phyloP scores from a whole-genome alignment of 2,797 vertebrate genomes.

The Petrocephalus sullivani region DNA sequence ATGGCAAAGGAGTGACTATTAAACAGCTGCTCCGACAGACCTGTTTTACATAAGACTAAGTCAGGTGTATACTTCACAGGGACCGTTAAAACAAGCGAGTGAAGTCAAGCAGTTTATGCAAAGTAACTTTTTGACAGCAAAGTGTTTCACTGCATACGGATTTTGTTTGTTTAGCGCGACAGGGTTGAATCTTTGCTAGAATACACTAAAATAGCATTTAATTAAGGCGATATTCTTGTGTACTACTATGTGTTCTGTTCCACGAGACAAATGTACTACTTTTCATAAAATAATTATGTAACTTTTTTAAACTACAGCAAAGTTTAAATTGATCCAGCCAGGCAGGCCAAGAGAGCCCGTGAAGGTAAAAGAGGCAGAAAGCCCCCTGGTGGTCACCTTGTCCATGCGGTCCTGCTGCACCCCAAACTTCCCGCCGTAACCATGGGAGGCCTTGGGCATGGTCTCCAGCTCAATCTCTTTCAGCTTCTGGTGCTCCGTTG shows the following conservation, averaged over 20 bases:
- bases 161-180: background rate
- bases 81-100: background rate
- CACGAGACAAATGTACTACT: background rate
- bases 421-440: constrained; percentile 89
- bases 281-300: background rate
- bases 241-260: background rate
- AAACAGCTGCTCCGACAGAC: background rate
- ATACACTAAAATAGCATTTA: background rate
- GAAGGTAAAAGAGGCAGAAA: background rate
- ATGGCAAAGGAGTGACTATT: background rate
- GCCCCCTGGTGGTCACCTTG: constrained; percentile 58
- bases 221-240: background rate
- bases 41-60: background rate
- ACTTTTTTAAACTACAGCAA: background rate
- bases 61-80: background rate
- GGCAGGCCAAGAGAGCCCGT: background rate
- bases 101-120: background rate
- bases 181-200: background rate
- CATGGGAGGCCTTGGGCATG: constrained; percentile 85
- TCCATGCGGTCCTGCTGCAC: constrained; percentile 95
- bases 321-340: background rate
- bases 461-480: constrained; percentile 80
- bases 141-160: background rate
- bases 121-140: background rate
- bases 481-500: constrained; percentile 77